phyloP scores from a whole-genome alignment of 64 coral and sea anemone species.

The Montipora efflorescens region DNA sequence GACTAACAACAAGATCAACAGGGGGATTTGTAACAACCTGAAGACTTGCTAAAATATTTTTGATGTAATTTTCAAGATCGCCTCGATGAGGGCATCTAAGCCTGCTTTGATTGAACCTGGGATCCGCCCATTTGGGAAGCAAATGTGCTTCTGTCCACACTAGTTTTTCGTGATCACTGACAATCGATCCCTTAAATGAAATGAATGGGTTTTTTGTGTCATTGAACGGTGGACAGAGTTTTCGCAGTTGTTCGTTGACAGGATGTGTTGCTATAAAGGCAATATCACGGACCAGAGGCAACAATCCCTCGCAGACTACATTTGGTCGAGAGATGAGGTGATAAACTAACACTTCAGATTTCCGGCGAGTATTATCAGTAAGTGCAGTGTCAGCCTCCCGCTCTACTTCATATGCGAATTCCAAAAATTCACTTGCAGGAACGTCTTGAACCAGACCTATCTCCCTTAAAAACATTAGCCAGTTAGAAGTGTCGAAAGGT shows the following conservation, averaged over 20 bases:
- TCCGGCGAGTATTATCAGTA: slow-evolving; percentile 9
- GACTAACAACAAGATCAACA: slow-evolving; percentile 34
- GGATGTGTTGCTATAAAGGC: slow-evolving; percentile 8
- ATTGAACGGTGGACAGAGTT: slow-evolving; percentile 1
- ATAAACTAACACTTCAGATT: slow-evolving; percentile 17
- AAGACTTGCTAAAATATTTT: background rate
- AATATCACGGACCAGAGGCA: background rate
- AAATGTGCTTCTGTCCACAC: slow-evolving; percentile 44
- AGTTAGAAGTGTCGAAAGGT: slow-evolving; percentile 18
- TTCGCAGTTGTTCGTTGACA: background rate
- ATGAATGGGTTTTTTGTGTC: background rate
- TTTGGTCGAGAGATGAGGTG: slow-evolving; percentile 30
- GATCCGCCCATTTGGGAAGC: slow-evolving; percentile 21
- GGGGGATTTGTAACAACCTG: slow-evolving; percentile 21
- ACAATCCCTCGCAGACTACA: background rate
- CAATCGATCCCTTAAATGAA: slow-evolving; percentile 31
- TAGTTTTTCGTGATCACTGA: background rate
- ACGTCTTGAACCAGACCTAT: slow-evolving; percentile 50
- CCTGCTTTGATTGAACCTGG: background rate
- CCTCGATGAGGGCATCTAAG: background rate
- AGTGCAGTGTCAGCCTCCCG: slow-evolving; percentile 15
- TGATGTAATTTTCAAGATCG: background rate
- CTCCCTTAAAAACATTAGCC: slow-evolving; percentile 35
- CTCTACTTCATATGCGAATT: slow-evolving; percentile 52
- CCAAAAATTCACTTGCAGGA: background rate